Evolutionary conservation across 2,797 vertebrate species (phyloP).

Genomic region (Naso thynnoides): DNA sequence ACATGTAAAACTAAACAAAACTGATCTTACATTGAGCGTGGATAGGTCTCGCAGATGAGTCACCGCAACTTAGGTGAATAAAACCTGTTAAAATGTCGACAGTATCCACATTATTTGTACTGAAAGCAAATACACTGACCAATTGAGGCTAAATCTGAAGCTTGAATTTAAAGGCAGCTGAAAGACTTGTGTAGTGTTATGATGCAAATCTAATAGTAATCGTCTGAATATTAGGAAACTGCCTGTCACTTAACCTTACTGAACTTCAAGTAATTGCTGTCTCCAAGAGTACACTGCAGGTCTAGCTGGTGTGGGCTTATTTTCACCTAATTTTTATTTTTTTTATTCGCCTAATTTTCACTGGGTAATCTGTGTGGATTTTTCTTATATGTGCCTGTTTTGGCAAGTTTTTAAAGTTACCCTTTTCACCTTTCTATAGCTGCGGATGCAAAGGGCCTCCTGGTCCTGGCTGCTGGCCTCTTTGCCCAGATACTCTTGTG

Average conservation of each 20-base stretch:
- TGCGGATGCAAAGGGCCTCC: constrained; percentile 87
- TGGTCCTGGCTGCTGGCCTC: constrained; percentile 81
- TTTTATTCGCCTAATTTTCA: too few relatives aligned
- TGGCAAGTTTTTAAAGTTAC: not conserved
- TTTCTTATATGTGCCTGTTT: not conserved
- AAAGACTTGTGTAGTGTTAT: too few relatives aligned
- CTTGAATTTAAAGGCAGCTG: not conserved
- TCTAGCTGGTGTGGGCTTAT: too few relatives aligned
- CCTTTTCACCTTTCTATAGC: constrained; percentile 90
- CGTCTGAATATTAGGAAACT: too few relatives aligned
- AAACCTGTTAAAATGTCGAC: not conserved
- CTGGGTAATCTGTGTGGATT: not conserved
- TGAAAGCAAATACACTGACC: not conserved
- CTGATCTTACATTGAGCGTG: not conserved
- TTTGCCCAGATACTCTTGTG: constrained; percentile 79
- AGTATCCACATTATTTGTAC: constrained; percentile 1
- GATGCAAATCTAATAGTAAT: too few relatives aligned
- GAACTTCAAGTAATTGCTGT: too few relatives aligned
- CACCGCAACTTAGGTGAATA: not conserved
- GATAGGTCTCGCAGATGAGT: not conserved
- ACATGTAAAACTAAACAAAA: not conserved
- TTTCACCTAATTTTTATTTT: too few relatives aligned
- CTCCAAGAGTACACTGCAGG: too few relatives aligned
- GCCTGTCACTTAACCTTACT: too few relatives aligned
- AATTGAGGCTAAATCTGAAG: not conserved